Percentiles rank a stretch among this genome's conserved stretches.
Conservation (phyloP, 2,888 invertebrate species). For the Polydrusus pterygomalis region DNA sequence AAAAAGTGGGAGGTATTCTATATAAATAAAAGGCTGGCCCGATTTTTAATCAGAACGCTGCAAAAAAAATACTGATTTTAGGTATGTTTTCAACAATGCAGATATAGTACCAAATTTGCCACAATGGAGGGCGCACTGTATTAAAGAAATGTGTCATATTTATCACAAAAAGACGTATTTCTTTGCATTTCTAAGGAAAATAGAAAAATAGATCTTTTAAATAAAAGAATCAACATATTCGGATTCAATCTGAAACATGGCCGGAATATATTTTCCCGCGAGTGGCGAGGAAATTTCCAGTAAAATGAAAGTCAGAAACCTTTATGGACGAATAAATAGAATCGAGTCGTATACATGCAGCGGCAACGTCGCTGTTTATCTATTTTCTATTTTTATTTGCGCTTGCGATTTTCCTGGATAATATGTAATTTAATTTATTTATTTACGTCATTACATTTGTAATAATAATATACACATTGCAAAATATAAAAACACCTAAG, state of each 20-base stretch:
- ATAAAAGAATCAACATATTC: slow-evolving; percentile 31
- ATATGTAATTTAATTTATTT: not conserved
- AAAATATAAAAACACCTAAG: too few relatives aligned
- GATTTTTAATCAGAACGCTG: too few relatives aligned
- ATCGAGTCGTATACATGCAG: not conserved
- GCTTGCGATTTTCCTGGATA: not conserved
- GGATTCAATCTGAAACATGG: slow-evolving; percentile 30
- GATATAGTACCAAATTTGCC: too few relatives aligned
- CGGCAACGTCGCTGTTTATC: not conserved
- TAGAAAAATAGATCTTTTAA: slow-evolving; percentile 13
- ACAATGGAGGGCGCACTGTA: too few relatives aligned
- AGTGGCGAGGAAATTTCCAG: slow-evolving; percentile 9
- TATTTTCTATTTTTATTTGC: not conserved
- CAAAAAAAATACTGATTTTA: too few relatives aligned
- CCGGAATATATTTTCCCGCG: slow-evolving; percentile 30
- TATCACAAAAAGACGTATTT: not conserved
- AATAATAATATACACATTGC: too few relatives aligned
- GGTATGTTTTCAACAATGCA: too few relatives aligned
- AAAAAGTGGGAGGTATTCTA: too few relatives aligned
- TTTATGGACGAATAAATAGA: slow-evolving; percentile 1
- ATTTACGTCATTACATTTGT: too few relatives aligned
- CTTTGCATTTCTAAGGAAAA: not conserved
- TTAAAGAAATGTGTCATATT: not conserved
- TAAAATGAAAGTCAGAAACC: slow-evolving; percentile 19
- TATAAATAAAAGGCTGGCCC: too few relatives aligned